Percentiles rank a stretch among this genome's conserved stretches.
Evolutionary conservation across 1,140 invertebrate species (phyloP).

Genomic region (Drosophila bocki): DNA sequence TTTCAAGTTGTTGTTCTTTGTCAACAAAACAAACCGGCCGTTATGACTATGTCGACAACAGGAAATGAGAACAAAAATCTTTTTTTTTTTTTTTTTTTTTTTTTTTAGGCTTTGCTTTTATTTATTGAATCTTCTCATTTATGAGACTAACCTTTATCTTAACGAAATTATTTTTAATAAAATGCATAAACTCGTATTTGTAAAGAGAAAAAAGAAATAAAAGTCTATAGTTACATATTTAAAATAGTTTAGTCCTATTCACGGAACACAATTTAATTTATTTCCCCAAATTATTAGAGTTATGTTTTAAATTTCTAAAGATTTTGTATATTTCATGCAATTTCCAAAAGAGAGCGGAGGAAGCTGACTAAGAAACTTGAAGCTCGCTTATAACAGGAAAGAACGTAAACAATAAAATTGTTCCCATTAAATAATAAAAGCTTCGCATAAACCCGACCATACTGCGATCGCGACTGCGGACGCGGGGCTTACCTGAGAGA

Average conservation of each 20-base stretch:
- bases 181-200: background rate
- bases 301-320: background rate
- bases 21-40: background rate
- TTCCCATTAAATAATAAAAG: background rate
- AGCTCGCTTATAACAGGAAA: conserved; percentile 1
- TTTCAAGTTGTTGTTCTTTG: background rate
- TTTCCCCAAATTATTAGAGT: no score
- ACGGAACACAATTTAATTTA: background rate
- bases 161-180: background rate
- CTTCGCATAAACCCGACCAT: background rate
- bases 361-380: background rate
- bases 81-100: no score
- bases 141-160: no score
- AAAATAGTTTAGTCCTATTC: background rate
- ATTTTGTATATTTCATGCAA: background rate
- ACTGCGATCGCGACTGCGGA: background rate
- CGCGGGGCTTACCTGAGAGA: background rate
- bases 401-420: conserved; percentile 2
- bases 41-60: background rate
- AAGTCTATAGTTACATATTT: no score
- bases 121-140: no score
- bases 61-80: background rate
- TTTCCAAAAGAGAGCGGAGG: background rate
- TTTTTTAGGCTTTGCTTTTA: no score
- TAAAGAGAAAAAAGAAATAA: background rate